Evolutionary conservation across 2,888 invertebrate genomes (phyloP).

Genomic region (Ormyrus pomaceus): DNA sequence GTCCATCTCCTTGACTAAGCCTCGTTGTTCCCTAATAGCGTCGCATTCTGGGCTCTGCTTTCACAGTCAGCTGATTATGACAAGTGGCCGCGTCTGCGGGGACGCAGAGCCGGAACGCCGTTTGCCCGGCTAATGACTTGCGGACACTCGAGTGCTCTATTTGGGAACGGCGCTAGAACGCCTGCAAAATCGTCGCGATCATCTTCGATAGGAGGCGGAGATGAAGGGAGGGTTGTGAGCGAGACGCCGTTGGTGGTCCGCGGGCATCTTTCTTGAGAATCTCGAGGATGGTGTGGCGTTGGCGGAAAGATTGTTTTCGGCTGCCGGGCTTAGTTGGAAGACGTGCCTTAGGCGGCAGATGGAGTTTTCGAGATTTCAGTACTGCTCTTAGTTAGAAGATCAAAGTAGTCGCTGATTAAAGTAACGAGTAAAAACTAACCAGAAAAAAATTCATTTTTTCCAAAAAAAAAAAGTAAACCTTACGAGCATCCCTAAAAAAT

Average conservation of each 20-base stretch:
- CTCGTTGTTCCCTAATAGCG: constrained; percentile 74
- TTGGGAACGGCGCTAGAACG: constrained; percentile 40
- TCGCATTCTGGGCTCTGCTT: constrained; percentile 67
- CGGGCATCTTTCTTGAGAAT: constrained; percentile 33
- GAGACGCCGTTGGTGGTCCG: constrained; percentile 22
- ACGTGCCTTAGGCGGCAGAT: too few relatives aligned
- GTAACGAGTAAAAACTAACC: too few relatives aligned
- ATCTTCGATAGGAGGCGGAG: background rate
- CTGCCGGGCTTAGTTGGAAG: too few relatives aligned
- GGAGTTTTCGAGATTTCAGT: too few relatives aligned
- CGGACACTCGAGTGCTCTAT: constrained; percentile 65
- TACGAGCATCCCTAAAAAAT: too few relatives aligned
- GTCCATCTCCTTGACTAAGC: constrained; percentile 54
- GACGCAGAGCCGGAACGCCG: constrained; percentile 72
- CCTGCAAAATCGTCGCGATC: constrained; percentile 32
- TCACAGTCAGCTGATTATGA: constrained; percentile 75
- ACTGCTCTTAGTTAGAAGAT: too few relatives aligned
- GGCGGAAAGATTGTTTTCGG: too few relatives aligned
- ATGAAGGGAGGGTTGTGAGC: background rate
- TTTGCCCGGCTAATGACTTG: constrained; percentile 74
- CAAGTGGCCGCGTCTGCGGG: constrained; percentile 69
- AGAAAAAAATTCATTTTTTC: too few relatives aligned
- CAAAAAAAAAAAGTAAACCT: too few relatives aligned
- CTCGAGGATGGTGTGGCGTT: background rate
- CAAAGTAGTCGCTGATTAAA: too few relatives aligned